Evolutionary conservation across 2,797 vertebrate genomes (phyloP).

Genomic region (Anas georgica): DNA sequence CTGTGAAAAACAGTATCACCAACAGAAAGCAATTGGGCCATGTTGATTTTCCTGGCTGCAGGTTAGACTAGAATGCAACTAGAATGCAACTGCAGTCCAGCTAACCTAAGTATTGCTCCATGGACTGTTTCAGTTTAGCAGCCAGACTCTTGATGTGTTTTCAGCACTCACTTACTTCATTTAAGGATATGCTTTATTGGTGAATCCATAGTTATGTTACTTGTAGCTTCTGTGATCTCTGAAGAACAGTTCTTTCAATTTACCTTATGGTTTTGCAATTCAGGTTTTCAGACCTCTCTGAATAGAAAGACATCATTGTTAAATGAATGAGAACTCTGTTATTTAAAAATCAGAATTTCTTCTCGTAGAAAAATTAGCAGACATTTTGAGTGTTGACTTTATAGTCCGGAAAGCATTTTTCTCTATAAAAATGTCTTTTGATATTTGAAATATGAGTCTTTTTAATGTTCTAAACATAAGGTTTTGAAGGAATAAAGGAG

Average conservation of each 20-base stretch:
- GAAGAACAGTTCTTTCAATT: conserved; percentile 27
- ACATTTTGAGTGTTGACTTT: conserved; percentile 37
- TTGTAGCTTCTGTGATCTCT: not conserved
- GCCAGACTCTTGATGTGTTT: not conserved
- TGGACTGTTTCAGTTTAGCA: not conserved
- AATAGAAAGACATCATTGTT: conserved; percentile 50
- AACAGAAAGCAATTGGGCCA: not conserved
- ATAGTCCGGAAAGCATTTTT: conserved; percentile 10
- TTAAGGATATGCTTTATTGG: not conserved
- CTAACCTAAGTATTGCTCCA: not conserved
- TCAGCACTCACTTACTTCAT: not conserved
- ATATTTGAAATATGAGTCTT: conserved; percentile 33
- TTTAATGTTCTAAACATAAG: not conserved
- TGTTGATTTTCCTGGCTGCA: not conserved
- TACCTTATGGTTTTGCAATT: conserved; percentile 33
- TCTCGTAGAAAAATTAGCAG: conserved; percentile 48
- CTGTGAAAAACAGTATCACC: not conserved
- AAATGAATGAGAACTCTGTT: conserved; percentile 10
- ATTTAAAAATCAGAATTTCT: conserved; percentile 36
- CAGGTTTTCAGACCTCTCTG: conserved; percentile 27
- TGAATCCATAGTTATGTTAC: not conserved
- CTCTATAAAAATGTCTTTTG: conserved; percentile 15
- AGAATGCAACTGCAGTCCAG: not conserved
- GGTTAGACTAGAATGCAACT: not conserved
- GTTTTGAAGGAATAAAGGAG: conserved; percentile 22